Conservation (phyloP, 2,888 invertebrate genomes). For the Drosophila seclusa region DNA sequence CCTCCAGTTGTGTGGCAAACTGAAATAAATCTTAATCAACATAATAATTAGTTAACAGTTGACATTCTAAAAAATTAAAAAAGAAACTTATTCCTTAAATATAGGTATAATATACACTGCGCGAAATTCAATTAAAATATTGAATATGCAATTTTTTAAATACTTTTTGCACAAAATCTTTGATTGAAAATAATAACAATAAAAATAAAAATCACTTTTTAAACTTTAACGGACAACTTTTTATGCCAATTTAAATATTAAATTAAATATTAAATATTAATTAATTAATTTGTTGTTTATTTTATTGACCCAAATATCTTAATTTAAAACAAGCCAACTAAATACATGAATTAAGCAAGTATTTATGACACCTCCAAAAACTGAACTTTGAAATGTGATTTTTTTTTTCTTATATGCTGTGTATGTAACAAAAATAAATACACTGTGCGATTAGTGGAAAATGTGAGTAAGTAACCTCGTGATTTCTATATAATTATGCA, state of each 20-base stretch:
- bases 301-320: conserved; percentile 11
- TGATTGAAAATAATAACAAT: not conserved
- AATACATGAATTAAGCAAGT: conserved; percentile 5
- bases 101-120: not conserved
- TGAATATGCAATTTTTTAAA: not conserved
- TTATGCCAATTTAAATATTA: not conserved
- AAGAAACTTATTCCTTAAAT: not conserved
- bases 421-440: conserved; percentile 34
- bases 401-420: conserved; percentile 7
- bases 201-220: not conserved
- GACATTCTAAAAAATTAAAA: not conserved
- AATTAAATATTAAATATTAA: no score
- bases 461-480: conserved; percentile 69
- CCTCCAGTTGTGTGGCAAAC: not conserved
- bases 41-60: not conserved
- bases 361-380: conserved; percentile 32
- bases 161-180: not conserved
- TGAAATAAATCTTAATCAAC: conserved; percentile 5
- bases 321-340: not conserved
- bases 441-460: conserved; percentile 18
- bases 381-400: conserved; percentile 16
- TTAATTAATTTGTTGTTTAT: no score
- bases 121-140: not conserved
- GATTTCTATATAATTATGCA: conserved; percentile 81
- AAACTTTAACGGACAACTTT: no score